phyloP scores from a whole-genome alignment of 2,797 vertebrate species.

The Botia almorhae region DNA sequence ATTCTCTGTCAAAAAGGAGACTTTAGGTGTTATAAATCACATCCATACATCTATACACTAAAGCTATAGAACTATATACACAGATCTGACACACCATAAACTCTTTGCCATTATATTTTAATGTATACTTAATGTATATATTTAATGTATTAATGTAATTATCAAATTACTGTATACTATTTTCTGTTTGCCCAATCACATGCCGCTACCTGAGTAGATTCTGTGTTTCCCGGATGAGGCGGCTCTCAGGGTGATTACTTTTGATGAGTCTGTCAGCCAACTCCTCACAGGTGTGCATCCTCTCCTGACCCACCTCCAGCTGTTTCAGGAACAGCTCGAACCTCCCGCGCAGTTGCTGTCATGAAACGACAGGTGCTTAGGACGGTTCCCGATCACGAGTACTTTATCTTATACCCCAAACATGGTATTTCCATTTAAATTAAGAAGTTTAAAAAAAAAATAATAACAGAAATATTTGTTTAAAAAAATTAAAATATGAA shows the following conservation, averaged over 20 bases:
- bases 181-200: background rate
- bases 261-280: constrained; percentile 75
- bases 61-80: background rate
- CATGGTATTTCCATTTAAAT: background rate
- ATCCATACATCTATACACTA: background rate
- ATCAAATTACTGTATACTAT: background rate
- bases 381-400: background rate
- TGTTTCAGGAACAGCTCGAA: constrained; percentile 82
- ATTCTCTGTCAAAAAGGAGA: constrained; percentile 71
- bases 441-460: background rate
- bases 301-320: constrained; percentile 77
- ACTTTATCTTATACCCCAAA: background rate
- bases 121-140: too few relatives aligned
- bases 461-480: too few relatives aligned
- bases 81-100: background rate
- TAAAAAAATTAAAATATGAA: too few relatives aligned
- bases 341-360: constrained; percentile 80
- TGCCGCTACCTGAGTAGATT: constrained; percentile 78
- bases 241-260: constrained; percentile 73
- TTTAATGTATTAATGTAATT: too few relatives aligned
- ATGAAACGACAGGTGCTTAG: constrained; percentile 31
- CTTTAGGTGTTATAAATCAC: constrained; percentile 46
- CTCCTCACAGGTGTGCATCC: constrained; percentile 74
- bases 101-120: background rate
- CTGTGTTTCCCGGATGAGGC: constrained; percentile 73